phyloP scores from a whole-genome alignment of 2,888 invertebrate genomes.

The Diarsia rubi region DNA sequence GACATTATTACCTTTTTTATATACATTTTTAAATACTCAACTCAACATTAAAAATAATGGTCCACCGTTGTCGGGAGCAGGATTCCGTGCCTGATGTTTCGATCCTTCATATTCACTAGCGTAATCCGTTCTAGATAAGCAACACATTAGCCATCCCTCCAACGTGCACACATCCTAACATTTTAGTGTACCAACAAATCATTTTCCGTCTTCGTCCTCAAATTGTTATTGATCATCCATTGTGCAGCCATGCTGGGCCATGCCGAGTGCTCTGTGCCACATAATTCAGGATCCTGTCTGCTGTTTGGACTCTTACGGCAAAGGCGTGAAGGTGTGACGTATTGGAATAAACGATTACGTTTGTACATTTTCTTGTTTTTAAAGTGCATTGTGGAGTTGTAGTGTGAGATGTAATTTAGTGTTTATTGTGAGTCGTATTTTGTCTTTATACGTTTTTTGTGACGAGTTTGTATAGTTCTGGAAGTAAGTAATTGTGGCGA shows the following conservation, averaged over 20 bases:
- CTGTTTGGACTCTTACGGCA: slow-evolving; percentile 81
- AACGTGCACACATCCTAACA: slow-evolving; percentile 54
- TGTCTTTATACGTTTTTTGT: background rate
- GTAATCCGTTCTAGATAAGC: background rate
- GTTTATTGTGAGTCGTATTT: slow-evolving; percentile 19
- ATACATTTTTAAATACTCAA: too few species aligned
- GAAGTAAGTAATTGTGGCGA: background rate
- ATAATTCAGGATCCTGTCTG: slow-evolving; percentile 86
- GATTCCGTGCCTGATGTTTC: background rate
- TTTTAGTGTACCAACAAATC: slow-evolving; percentile 77
- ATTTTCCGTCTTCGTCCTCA: slow-evolving; percentile 77
- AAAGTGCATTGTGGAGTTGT: slow-evolving; percentile 33
- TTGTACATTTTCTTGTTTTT: slow-evolving; percentile 62
- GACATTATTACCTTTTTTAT: too few species aligned
- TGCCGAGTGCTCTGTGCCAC: slow-evolving; percentile 59
- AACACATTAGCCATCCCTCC: background rate
- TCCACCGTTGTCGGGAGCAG: too few species aligned
- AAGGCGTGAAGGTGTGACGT: slow-evolving; percentile 70
- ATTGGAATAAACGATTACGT: slow-evolving; percentile 69
- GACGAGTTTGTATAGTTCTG: background rate
- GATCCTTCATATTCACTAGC: background rate
- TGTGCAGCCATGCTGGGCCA: slow-evolving; percentile 70
- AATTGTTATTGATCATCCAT: slow-evolving; percentile 89
- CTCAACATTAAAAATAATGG: too few species aligned
- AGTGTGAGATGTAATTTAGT: slow-evolving; percentile 15